phyloP scores from a whole-genome alignment of 2,888 invertebrate species.

The Oasisia sp. region DNA sequence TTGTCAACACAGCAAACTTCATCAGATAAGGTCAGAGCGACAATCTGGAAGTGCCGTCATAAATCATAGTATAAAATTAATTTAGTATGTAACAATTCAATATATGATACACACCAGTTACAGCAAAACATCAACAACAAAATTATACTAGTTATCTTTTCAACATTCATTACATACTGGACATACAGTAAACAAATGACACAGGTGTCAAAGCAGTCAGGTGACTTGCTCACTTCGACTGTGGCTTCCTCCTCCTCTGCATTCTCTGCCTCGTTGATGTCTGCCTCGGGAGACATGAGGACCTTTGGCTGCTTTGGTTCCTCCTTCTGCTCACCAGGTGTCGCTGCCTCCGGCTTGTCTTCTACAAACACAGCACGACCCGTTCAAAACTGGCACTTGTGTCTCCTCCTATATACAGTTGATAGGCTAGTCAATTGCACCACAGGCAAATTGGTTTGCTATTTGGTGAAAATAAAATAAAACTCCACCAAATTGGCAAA shows the following conservation, averaged over 20 bases:
- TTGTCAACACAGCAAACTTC: background rate
- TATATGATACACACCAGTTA: background rate
- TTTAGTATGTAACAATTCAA: background rate
- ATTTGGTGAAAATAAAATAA: no score
- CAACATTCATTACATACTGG: no score
- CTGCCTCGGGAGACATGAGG: slow-evolving; percentile 42
- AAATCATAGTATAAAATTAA: background rate
- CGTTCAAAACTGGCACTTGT: background rate
- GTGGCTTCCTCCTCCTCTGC: slow-evolving; percentile 42
- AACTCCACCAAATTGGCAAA: no score
- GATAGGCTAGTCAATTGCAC: no score
- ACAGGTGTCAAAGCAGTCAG: background rate
- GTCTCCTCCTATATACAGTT: background rate
- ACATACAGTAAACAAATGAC: no score
- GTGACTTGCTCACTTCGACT: slow-evolving; percentile 33
- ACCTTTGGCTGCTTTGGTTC: slow-evolving; percentile 31
- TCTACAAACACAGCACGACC: background rate
- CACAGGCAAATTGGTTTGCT: background rate
- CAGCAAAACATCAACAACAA: no score
- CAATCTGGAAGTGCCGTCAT: background rate
- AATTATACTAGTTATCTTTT: no score
- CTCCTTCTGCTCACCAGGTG: slow-evolving; percentile 26
- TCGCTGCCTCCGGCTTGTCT: background rate
- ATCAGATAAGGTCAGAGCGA: background rate
- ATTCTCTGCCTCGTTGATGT: slow-evolving; percentile 33